Conservation (phyloP, 2,888 invertebrate species). For the Girardia tigrina region DNA sequence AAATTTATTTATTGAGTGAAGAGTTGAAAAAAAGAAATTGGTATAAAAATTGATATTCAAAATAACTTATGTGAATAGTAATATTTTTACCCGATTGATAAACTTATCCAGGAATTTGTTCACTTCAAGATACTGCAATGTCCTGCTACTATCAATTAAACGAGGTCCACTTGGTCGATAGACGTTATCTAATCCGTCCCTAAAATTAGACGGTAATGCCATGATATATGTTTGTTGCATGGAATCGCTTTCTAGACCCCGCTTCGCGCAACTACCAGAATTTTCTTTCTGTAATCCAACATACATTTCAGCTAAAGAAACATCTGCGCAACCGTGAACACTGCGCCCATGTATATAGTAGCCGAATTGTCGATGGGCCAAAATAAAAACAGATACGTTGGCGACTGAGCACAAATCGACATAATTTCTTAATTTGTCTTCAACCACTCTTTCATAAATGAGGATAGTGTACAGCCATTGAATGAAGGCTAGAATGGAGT, state of each 20-base stretch:
- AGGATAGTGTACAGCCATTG: slow-evolving; percentile 56
- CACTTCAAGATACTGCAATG: slow-evolving; percentile 56
- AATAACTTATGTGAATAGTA: too few species aligned
- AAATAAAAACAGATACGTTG: slow-evolving; percentile 63
- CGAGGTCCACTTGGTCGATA: slow-evolving; percentile 10
- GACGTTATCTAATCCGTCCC: slow-evolving; percentile 57
- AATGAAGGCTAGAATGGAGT: slow-evolving; percentile 43
- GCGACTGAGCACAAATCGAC: slow-evolving; percentile 67
- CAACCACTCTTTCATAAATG: slow-evolving; percentile 58
- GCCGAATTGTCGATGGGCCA: slow-evolving; percentile 60
- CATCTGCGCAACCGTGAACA: slow-evolving; percentile 67
- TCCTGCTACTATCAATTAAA: slow-evolving; percentile 38
- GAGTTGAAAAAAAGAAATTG: too few species aligned
- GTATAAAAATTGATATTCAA: too few species aligned
- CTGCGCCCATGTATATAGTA: slow-evolving; percentile 70
- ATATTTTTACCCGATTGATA: slow-evolving; percentile 55
- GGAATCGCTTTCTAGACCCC: slow-evolving; percentile 33
- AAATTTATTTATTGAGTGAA: too few species aligned
- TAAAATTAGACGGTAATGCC: slow-evolving; percentile 58
- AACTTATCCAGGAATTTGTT: slow-evolving; percentile 64
- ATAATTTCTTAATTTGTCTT: slow-evolving; percentile 63
- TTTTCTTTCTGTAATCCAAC: slow-evolving; percentile 33
- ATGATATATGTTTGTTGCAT: slow-evolving; percentile 65
- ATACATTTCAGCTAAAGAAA: slow-evolving; percentile 57
- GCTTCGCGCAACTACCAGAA: slow-evolving; percentile 33